Evolutionary conservation across 2,113 vertebrate genomes (phyloP), one percentile per base, ranked within the genome.

Genomic region (Zapus hudsonius): DNA sequence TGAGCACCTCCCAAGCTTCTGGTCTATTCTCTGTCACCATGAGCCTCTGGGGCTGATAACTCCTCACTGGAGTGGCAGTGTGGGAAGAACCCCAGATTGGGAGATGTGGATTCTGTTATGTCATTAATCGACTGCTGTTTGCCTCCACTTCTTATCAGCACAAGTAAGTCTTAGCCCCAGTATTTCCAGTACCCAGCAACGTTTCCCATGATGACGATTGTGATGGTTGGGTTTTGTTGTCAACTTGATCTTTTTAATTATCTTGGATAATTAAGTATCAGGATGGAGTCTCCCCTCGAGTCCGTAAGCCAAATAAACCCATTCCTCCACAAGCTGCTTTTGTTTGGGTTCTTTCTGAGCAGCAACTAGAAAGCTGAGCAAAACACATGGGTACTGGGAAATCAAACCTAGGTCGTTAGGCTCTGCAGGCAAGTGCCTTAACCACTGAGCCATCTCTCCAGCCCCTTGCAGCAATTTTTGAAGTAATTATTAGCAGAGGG

Each of bases 401-500:
- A 69, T 29, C 76, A 40, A 38, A n/a, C 20, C 55, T 57, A 61
- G 75, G 80, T 16, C 40, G 75, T 80, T 36, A 36, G 40, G 81
- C 16, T 59, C n/a, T 31, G 84, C 75, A 33, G 31, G 12, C 52
- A 75, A 91, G 10, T 44, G 75, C 13, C 10, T 89, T 83, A 80
- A 91, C n/a, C n/a, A n/a, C n/a, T n/a, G n/a, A n/a, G n/a, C n/a
- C n/a, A 42, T 47, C 27, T 64, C 69, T 92, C 63, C n/a, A n/a
- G n/a, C n/a, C n/a, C n/a, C n/a, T 81, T 85, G 13, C 36, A 70
- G 59, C 20, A 55, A 81, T 75, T 85, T 95, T 70, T 42, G 42
- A 59, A 81, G 52, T 89, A 52, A 81, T 73, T 67, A 20, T 25
- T 61, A 38, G 55, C 33, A 44, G 31, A 15, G 19, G n/a, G 47